Conservation (phyloP, 2,888 invertebrate species). For the Carterocephalus palaemon region DNA sequence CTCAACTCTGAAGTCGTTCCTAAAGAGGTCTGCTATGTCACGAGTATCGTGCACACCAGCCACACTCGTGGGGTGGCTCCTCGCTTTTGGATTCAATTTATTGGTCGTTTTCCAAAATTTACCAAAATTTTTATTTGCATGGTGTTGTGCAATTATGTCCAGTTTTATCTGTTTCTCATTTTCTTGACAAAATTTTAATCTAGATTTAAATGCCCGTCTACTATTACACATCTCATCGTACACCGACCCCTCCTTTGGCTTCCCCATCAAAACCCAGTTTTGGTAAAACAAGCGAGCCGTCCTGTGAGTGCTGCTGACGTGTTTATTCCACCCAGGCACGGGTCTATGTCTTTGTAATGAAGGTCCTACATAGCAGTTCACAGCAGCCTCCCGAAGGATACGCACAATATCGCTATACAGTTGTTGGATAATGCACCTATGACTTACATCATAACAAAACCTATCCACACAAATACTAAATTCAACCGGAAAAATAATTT, state of each 20-base stretch:
- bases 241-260: neutral
- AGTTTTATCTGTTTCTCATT: constrained; percentile 1
- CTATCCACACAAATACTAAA: neutral
- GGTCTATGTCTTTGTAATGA: neutral
- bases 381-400: neutral
- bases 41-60: neutral
- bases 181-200: neutral
- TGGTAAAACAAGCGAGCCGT: neutral
- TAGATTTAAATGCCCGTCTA: neutral
- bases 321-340: neutral
- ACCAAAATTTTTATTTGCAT: too few relatives aligned
- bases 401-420: neutral
- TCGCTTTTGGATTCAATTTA: neutral
- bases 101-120: neutral
- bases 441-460: neutral
- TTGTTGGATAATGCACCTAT: neutral
- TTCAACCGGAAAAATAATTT: neutral
- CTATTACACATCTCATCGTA: neutral
- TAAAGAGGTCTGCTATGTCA: neutral
- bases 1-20: neutral
- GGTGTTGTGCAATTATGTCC: too few relatives aligned
- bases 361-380: neutral
- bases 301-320: neutral
- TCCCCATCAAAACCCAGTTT: neutral
- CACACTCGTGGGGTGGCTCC: neutral